Conservation (phyloP, 2,888 invertebrate species). For the Tetheella fluctuosa region DNA sequence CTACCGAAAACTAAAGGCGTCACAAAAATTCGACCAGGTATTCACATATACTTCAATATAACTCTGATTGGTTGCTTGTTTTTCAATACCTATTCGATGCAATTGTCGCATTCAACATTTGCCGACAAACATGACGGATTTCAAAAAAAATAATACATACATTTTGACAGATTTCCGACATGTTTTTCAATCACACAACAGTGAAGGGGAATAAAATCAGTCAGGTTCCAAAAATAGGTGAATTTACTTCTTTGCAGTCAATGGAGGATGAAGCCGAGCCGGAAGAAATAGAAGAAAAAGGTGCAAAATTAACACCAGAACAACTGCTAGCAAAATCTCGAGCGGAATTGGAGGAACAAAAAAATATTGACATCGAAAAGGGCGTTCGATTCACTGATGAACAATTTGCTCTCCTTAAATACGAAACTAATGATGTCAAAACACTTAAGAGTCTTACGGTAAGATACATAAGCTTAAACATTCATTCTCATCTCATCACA, state of each 20-base stretch:
- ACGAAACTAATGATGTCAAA: slow-evolving; percentile 85
- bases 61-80: too few species aligned
- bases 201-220: too few species aligned
- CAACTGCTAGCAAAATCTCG: slow-evolving; percentile 64
- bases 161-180: too few species aligned
- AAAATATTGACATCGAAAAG: slow-evolving; percentile 74
- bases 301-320: slow-evolving; percentile 70
- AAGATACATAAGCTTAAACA: slow-evolving; percentile 35
- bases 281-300: slow-evolving; percentile 60
- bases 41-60: neutral
- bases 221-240: neutral
- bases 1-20: slow-evolving; percentile 71
- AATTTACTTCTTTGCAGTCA: slow-evolving; percentile 43
- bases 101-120: too few species aligned
- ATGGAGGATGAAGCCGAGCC: slow-evolving; percentile 72
- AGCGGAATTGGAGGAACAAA: slow-evolving; percentile 65
- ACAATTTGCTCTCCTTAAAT: slow-evolving; percentile 84
- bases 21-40: slow-evolving; percentile 68
- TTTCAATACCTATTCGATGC: too few species aligned
- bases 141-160: too few species aligned
- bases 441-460: slow-evolving; percentile 84
- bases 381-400: slow-evolving; percentile 84
- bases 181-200: too few species aligned
- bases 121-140: too few species aligned
- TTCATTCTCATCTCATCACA: too few species aligned